Conservation (phyloP, 2,797 vertebrate species). For the Podarcis siculus region DNA sequence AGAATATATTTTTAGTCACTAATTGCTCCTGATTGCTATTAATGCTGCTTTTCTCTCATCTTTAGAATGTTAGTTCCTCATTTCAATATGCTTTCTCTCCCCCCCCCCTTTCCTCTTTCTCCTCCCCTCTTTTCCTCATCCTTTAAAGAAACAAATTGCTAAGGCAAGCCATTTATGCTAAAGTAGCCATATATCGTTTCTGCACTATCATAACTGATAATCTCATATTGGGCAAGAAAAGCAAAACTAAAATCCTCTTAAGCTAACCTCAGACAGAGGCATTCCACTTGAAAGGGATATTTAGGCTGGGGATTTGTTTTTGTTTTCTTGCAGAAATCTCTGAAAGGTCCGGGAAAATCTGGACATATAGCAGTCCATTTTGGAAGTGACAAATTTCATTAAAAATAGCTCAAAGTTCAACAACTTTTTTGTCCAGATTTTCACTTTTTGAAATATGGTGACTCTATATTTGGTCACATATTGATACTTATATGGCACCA, state of each 20-base stretch:
- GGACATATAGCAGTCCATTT: too few relatives aligned
- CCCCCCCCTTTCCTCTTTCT: constrained; percentile 17
- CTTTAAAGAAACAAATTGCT: constrained; percentile 34
- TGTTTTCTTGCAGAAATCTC: neutral
- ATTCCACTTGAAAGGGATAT: neutral
- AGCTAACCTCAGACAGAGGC: neutral
- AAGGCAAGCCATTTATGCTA: neutral
- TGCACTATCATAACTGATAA: neutral
- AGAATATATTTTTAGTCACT: constrained; percentile 23
- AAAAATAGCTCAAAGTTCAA: too few relatives aligned
- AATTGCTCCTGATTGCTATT: constrained; percentile 25
- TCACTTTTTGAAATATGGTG: too few relatives aligned
- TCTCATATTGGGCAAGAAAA: constrained; percentile 11
- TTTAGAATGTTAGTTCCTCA: constrained; percentile 44
- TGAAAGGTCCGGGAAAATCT: too few relatives aligned
- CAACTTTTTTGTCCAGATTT: too few relatives aligned
- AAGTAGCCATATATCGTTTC: constrained; percentile 1
- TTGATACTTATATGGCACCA: too few relatives aligned
- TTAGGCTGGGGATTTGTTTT: neutral
- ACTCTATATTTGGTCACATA: too few relatives aligned
- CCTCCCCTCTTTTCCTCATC: constrained; percentile 23
- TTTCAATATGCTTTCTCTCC: constrained; percentile 22
- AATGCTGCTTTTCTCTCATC: neutral
- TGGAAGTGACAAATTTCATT: too few relatives aligned
- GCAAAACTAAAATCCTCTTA: neutral